Base-by-base conservation (phyloP, 2,797 vertebrate genomes). In the Crenuchus spilurus region DNA sequence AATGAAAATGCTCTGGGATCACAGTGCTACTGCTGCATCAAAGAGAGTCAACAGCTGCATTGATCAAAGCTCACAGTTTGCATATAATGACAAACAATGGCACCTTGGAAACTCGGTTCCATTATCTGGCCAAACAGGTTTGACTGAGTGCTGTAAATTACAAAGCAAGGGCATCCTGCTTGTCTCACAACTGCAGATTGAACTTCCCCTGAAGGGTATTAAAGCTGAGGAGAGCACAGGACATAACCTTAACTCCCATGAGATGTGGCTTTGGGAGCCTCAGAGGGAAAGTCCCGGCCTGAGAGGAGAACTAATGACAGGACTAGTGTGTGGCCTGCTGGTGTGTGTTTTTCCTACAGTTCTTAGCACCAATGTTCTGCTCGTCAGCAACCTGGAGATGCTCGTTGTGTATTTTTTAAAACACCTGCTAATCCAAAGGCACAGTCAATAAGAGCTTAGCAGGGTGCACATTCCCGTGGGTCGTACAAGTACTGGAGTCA, bases 291-390 rank as follows among this genome's bases (percentile, higher is more conserved):
- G 85, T 79, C 84, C 87, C 80, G 54, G 80, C 85, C 84, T 55
- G n/a, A 75, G 82, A 83, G 66, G 61, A 72, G 84, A 86, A 26
- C 33, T 89, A 77, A 82, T 88, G 58, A 89, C 80, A 48, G 90
- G 84, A 63, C 72, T 84, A 0, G 18, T 89, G 66, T 81, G 80
- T 63, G 68, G 84, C 70, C 71, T 90, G 64, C 82, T 82, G 60
- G 75, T 91, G 48, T 87, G 88, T 31, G 69, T 83, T 41, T 86
- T 92, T 49, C 92, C 92, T 31, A 84, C 89, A 37, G 81, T 83
- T 64, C 82, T 94, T 31, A 85, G 89, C 0, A 82, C 91, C 51
- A 93, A 92, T 67, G 75, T 91, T 41, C 41, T 90, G 24, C 82
- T 93, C 46, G 81, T 94, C 77, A 82, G 83, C 64, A 86, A 80